Evolutionary conservation across 2,113 vertebrate genomes (phyloP), one percentile per base, ranked within the genome.

Genomic region (Cavia porcellus): DNA sequence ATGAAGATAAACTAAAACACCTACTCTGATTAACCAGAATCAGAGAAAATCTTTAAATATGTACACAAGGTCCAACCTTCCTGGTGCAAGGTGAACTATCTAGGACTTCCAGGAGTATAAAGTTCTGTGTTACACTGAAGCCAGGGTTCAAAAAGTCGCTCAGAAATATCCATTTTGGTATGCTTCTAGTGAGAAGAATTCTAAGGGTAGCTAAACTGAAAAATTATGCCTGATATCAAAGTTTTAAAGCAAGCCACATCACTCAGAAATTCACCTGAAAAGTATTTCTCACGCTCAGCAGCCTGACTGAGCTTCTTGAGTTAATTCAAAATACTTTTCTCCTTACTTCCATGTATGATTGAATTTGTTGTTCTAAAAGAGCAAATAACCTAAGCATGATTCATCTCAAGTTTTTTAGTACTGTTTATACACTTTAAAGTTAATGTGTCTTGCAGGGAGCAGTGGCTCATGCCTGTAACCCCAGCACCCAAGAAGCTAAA

Each of bases 241-340:
- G 42, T 59, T 90, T 96, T 74, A 28, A 92, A 66, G 52, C 17
- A 86, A 96, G 3, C 24, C 8, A 62, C 90, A 75, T 79, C 47
- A 90, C 66, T 95, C 14, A 57, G 17, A 95, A 96, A 70, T 93
- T 59, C 7, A 92, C 3, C 13, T 59, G 50, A 90, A 95, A 87
- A 84, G 30, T 59, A 68, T 8, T 59, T 45, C 28, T 45, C 30
- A 74, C 32, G 52, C 77, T 79, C 22, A 82, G 75, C 47, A 57
- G 80, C 28, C 38, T 86, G 2, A 35, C 25, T 59, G 70, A 61
- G 10, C 19, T 55, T 93, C 55, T n/a, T 9, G 32, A 64, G 75
- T n/a, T 87, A 77, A 0, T 32, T 42, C n/a, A 50, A 84, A 72
- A 81, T 32, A 68, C 22, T 42, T 38, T 87, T 90, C 82, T 79